phyloP scores from a whole-genome alignment of 1,140 invertebrate genomes.

The Hylaeus volcanicus region DNA sequence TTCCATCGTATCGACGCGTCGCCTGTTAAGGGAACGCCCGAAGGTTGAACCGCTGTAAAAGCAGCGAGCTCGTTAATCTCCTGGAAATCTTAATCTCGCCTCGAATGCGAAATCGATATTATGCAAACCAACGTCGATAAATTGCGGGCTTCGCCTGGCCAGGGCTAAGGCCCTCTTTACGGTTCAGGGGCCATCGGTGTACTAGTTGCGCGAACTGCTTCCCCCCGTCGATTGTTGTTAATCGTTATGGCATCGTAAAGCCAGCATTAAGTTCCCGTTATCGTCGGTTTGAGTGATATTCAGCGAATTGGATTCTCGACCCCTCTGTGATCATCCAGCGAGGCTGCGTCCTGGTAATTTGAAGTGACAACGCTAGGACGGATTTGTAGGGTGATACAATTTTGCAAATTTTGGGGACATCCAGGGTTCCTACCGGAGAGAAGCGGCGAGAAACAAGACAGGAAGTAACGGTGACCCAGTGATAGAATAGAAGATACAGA shows the following conservation, averaged over 20 bases:
- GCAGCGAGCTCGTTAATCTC: slow-evolving; percentile 66
- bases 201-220: neutral
- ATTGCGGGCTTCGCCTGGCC: slow-evolving; percentile 32
- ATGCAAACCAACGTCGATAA: slow-evolving; percentile 67
- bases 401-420: too few relatives aligned
- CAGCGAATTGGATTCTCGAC: neutral
- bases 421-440: too few relatives aligned
- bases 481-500: too few relatives aligned
- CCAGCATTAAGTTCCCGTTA: slow-evolving; percentile 7
- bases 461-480: too few relatives aligned
- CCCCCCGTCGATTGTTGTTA: slow-evolving; percentile 17
- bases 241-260: slow-evolving; percentile 19
- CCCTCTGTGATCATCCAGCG: neutral
- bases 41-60: slow-evolving; percentile 9
- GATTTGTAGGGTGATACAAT: too few relatives aligned
- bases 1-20: slow-evolving; percentile 7
- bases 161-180: slow-evolving; percentile 11
- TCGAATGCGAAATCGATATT: slow-evolving; percentile 72
- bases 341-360: too few relatives aligned
- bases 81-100: slow-evolving; percentile 71
- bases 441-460: too few relatives aligned
- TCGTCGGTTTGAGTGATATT: slow-evolving; percentile 7
- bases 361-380: too few relatives aligned
- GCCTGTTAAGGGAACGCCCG: neutral
- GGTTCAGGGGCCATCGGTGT: neutral